Base-by-base conservation (phyloP, 2,797 vertebrate genomes). In the Gymnothorax reevesii region DNA sequence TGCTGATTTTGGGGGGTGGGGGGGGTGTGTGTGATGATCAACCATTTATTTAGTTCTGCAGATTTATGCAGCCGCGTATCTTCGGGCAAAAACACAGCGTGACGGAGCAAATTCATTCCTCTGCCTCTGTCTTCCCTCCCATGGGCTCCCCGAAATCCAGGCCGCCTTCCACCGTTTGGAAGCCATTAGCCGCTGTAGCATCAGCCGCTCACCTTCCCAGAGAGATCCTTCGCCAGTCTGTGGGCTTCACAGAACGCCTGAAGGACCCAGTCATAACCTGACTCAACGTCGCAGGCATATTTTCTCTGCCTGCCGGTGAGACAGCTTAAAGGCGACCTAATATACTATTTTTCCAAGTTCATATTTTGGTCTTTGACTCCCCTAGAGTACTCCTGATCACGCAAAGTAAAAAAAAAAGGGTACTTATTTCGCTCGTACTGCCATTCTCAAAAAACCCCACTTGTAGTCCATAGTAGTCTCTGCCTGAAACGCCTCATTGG, bases 181-280 rank as follows among this genome's bases (percentile, higher is more conserved):
- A 96, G 96, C 94, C 95, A 95, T 95, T 95, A 95, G 95, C 94
- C 90, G 95, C 94, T 92, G 93, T 92, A 86, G 60, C 84, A 92
- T 93, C 93, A 92, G 94, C 92, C 94, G 91, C 92, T 95, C 94
- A 95, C 95, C 94, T 94, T 92, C 87, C 89, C 93, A 92, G 89
- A 92, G 94, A 94, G 94, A 90, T 88, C 89, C 92, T 95, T 95
- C 95, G 94, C 95, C 92, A 93, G 93, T 93, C 92, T 94, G 90
- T 92, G 89, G 92, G 91, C 91, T 91, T 89, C 92, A 83, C 92
- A 91, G 90, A 93, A 89, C 92, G 93, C 93, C 89, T 87, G 88
- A 90, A 93, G 94, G 92, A 92, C 88, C 88, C 87, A 84, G 89
- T 88, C 87, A 83, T 89, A 91, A 89, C 87, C 90, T 94, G 94